These are phyloP conservation scores for Corythornis madagascariensis DNA, from an alignment of 2,113 vertebrate species.

Conservation along the genomic window DNA sequence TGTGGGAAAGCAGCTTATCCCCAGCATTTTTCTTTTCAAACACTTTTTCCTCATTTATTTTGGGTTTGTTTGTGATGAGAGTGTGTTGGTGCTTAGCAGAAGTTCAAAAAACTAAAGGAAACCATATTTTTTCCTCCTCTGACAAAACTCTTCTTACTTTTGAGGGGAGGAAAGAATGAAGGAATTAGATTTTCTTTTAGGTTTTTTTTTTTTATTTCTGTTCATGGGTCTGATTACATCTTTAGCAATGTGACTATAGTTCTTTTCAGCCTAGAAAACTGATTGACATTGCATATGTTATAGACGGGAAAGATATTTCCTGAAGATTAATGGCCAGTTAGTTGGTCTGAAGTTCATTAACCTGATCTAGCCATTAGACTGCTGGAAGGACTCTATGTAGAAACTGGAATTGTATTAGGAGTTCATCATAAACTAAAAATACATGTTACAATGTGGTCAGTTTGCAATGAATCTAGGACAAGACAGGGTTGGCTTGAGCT, in stretches of 20 bases:
- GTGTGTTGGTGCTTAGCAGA: conserved; percentile 26
- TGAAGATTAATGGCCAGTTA: conserved; percentile 69
- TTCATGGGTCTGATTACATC: conserved; percentile 19
- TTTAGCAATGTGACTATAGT: conserved; percentile 19
- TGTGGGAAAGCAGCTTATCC: neutral
- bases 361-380: conserved; percentile 55
- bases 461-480: neutral
- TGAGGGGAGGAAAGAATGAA: neutral
- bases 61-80: neutral
- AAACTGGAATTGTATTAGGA: conserved; percentile 38
- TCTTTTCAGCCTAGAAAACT: conserved; percentile 29
- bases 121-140: neutral
- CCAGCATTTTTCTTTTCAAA: neutral
- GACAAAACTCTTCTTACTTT: neutral
- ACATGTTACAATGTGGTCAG: conserved; percentile 30
- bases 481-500: neutral
- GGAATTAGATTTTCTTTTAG: neutral
- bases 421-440: conserved; percentile 43
- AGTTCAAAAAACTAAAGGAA: conserved; percentile 11
- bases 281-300: conserved; percentile 53
- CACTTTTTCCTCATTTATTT: conserved; percentile 20
- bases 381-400: conserved; percentile 53
- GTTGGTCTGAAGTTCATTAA: conserved; percentile 73
- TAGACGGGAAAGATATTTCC: conserved; percentile 63
- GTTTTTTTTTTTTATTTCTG: conserved; percentile 48